A percentile compares a stretch with the other conserved stretches of the same genome.
Evolutionary conservation across 2,888 invertebrate genomes (phyloP).

Genomic region (Drosophila algonquin): DNA sequence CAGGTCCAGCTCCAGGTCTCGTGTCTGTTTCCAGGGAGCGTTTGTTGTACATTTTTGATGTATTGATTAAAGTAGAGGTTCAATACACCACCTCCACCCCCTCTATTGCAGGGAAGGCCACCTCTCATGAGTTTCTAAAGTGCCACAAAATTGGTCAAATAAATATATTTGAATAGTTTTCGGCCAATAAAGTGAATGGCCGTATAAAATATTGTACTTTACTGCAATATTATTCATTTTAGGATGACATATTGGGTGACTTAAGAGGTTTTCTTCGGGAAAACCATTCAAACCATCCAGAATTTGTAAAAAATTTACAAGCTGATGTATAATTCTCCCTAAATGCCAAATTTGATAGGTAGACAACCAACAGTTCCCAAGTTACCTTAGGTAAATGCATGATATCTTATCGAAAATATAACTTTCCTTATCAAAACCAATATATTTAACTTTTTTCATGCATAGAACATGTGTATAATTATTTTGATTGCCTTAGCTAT

Average conservation of each 20-base stretch:
- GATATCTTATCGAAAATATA: no score
- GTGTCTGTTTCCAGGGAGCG: not conserved
- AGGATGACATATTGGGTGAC: not conserved
- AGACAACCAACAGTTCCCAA: no score
- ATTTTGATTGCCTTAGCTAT: no score
- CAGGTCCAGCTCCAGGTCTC: constrained; percentile 13
- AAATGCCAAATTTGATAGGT: no score
- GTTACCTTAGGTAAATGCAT: no score
- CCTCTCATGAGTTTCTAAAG: not conserved
- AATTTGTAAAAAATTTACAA: no score
- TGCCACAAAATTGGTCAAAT: not conserved
- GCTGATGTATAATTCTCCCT: no score
- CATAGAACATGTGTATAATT: no score
- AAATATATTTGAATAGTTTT: constrained; percentile 2
- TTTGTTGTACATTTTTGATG: constrained; percentile 40
- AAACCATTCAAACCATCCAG: no score
- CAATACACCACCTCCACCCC: not conserved
- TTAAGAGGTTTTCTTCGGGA: not conserved
- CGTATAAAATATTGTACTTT: not conserved
- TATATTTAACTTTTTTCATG: no score
- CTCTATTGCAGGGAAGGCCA: not conserved
- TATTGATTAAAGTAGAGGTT: constrained; percentile 40
- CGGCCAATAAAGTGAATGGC: constrained; percentile 4
- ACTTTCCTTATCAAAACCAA: no score
- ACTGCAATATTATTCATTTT: not conserved